Conservation (phyloP, 2,113 vertebrate genomes). For the Furnarius figulus region DNA sequence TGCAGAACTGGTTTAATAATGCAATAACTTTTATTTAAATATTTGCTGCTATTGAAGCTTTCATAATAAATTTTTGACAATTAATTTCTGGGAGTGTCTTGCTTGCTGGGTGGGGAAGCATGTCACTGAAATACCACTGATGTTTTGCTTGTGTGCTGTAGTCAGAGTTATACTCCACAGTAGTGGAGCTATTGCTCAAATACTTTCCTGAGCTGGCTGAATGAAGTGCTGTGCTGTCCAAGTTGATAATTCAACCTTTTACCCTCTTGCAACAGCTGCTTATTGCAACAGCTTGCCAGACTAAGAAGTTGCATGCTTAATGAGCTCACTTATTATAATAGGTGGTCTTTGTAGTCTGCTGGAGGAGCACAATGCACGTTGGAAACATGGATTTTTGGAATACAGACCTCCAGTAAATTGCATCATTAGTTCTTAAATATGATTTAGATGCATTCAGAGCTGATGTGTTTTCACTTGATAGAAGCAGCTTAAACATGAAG, state of each 20-base stretch:
- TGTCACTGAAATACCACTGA: not conserved
- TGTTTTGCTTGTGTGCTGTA: not conserved
- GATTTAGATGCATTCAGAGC: not conserved
- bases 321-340: slow-evolving; percentile 58
- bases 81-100: slow-evolving; percentile 52
- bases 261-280: slow-evolving; percentile 78
- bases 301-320: slow-evolving; percentile 64
- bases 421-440: slow-evolving; percentile 22
- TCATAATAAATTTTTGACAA: slow-evolving; percentile 76
- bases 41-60: slow-evolving; percentile 64
- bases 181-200: not conserved
- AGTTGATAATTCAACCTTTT: slow-evolving; percentile 70
- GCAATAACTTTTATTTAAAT: slow-evolving; percentile 61
- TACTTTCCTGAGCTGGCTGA: not conserved
- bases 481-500: not conserved
- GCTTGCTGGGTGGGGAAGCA: slow-evolving; percentile 33
- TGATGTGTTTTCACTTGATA: not conserved
- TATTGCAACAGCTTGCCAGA: slow-evolving; percentile 76
- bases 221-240: slow-evolving; percentile 42
- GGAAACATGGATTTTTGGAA: not conserved
- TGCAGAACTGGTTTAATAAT: slow-evolving; percentile 56
- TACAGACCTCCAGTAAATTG: not conserved
- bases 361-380: not conserved
- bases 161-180: not conserved
- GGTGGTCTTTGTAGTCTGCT: slow-evolving; percentile 53